Percentiles rank a stretch among this genome's conserved stretches.
phyloP scores from a whole-genome alignment of 2,888 invertebrate genomes.

The Halictus ligatus region DNA sequence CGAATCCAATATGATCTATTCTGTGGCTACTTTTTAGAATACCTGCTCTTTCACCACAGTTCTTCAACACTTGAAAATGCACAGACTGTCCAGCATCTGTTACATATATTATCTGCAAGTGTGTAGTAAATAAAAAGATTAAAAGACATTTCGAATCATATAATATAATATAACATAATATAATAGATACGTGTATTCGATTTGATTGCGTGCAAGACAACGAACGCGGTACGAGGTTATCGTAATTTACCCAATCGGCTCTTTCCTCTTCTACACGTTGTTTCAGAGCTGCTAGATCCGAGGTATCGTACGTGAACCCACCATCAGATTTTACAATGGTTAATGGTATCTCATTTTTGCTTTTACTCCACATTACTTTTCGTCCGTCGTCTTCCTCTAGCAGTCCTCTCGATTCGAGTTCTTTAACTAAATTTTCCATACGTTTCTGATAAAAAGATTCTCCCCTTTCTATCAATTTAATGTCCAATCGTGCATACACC shows the following conservation, averaged over 20 bases:
- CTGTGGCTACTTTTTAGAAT: constrained; percentile 88
- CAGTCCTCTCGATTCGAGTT: constrained; percentile 89
- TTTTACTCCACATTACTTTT: constrained; percentile 92
- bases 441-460: constrained; percentile 98
- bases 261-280: constrained; percentile 94
- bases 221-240: neutral
- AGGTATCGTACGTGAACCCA: constrained; percentile 98
- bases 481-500: constrained; percentile 94
- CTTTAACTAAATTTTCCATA: constrained; percentile 93
- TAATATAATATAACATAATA: neutral
- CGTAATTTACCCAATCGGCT: constrained; percentile 90
- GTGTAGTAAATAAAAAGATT: neutral
- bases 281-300: constrained; percentile 96
- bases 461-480: constrained; percentile 92
- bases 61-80: constrained; percentile 91
- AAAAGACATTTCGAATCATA: neutral
- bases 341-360: constrained; percentile 91
- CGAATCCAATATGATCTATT: constrained; percentile 97
- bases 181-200: too few relatives aligned
- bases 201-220: neutral
- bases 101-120: constrained; percentile 86
- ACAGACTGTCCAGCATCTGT: constrained; percentile 96
- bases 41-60: constrained; percentile 91
- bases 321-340: constrained; percentile 99
- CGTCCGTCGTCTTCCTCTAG: constrained; percentile 93